Base-by-base conservation (phyloP, 2,797 vertebrate genomes). In the Zenarchopterus dispar region DNA sequence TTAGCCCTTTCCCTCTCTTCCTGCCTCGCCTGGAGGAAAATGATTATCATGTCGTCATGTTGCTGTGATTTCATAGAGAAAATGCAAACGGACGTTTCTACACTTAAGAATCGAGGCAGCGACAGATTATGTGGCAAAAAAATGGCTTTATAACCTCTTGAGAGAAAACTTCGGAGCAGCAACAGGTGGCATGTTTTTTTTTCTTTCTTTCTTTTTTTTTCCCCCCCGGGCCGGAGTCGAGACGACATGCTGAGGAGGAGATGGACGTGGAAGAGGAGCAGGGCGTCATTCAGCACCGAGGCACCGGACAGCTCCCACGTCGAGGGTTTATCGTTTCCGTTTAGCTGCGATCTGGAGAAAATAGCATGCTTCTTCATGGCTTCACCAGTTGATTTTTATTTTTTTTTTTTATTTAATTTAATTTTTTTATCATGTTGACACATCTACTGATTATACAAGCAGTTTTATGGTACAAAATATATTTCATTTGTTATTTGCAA, bases 241-340 rank as follows among this genome's bases (percentile, higher is more conserved):
- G 72, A 80, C 84, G 77, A 85, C 78, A 84, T 78, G 79, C 78
- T 80, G 81, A 80, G 62, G 70, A 77, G 51, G 78, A 83, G 73
- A 73, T 50, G 83, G 84, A 87, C 77, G 63, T 64, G 82, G 58
- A 63, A 23, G 46, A 43, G 54, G 62, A 86, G 86, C 78, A 91
- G 91, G 91, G 91, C 91, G 91, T 92, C 86, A 91, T 90, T 92
- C 91, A 92, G 91, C 85, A 92, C 90, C 85, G 74, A 86, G 60
- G 77, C 80, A 22, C 66, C 86, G 90, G 91, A 91, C 89, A 92
- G 91, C 88, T 89, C 90, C 86, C 85, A 82, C 82, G 59, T 73
- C 81, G 77, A 84, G 60, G 67, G 66, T 59, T 59, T 36, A 67
- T 67, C 77, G 3, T 44, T 55, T 67, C 60, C 45, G 15, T 70